phyloP scores from a whole-genome alignment of 2,797 vertebrate species.

The Phyllotis vaccarum region DNA sequence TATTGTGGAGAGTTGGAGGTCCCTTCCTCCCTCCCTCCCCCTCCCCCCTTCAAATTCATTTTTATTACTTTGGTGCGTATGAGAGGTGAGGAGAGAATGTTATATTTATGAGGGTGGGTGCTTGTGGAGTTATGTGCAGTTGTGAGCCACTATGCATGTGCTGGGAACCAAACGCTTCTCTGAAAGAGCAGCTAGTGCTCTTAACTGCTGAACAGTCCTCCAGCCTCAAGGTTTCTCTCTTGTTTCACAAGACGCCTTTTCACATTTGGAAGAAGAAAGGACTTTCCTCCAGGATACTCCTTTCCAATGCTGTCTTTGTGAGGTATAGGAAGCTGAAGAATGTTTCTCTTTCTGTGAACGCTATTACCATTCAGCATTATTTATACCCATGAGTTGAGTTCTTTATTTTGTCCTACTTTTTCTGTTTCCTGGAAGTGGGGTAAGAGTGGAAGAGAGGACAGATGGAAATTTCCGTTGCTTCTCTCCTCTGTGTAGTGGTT shows the following conservation, averaged over 20 bases:
- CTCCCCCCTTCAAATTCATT: not conserved
- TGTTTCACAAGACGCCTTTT: not conserved
- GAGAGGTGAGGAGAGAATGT: not conserved
- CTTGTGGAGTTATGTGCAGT: not conserved
- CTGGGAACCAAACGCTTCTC: not conserved
- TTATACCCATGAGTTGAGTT: not conserved
- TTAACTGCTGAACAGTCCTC: not conserved
- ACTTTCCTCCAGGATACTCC: not conserved
- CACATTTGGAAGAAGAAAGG: not conserved
- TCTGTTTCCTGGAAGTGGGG: conserved; percentile 74
- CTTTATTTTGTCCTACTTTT: conserved; percentile 54
- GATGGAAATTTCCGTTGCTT: conserved; percentile 68
- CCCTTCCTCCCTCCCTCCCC: not conserved
- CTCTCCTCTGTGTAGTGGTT: not conserved
- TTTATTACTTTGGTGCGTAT: not conserved
- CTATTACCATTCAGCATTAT: conserved; percentile 33
- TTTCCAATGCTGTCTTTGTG: conserved; percentile 23
- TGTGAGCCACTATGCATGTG: not conserved
- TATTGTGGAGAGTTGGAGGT: conserved; percentile 4
- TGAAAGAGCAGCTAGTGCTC: not conserved
- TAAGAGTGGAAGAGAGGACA: conserved; percentile 35
- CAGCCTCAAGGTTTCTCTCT: not conserved
- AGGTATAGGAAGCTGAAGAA: not conserved
- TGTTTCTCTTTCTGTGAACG: conserved; percentile 9
- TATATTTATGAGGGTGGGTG: not conserved